These are phyloP conservation scores for Hormiphora californensis DNA, from an alignment of 37 sponge, comb jelly and placozoan genomes.

Conservation along the genomic window DNA sequence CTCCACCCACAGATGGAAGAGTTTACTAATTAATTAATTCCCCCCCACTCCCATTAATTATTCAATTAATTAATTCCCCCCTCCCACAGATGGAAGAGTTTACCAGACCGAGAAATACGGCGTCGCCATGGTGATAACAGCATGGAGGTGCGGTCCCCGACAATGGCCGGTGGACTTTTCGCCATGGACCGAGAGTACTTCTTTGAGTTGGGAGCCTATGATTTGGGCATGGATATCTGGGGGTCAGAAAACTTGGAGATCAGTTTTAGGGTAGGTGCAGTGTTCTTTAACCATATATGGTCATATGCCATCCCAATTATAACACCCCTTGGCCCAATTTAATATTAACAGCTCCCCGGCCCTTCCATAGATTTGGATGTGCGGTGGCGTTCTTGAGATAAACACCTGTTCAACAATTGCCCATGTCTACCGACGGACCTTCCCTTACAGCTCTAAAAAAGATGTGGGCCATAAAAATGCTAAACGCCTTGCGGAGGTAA, in stretches of 20 bases:
- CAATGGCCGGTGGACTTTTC: constrained; percentile 35
- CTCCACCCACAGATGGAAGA: too few species aligned
- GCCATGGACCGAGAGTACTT: constrained; percentile 36
- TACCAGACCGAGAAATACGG: not conserved
- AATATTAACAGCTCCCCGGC: not conserved
- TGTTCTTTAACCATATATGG: not conserved
- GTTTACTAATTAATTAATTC: too few species aligned
- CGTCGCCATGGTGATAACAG: constrained; percentile 31
- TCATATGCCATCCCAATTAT: too few species aligned
- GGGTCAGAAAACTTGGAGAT: constrained; percentile 41
- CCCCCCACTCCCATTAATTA: too few species aligned
- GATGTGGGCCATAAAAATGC: constrained; percentile 36
- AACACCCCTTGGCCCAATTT: not conserved
- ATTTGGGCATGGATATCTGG: constrained; percentile 24
- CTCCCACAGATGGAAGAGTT: not conserved
- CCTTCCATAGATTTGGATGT: constrained; percentile 20
- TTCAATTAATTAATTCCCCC: not conserved
- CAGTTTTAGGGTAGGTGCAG: constrained; percentile 1
- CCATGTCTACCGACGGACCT: constrained; percentile 16
- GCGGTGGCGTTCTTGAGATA: constrained; percentile 29
- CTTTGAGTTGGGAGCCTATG: constrained; percentile 46
- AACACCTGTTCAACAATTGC: not conserved
- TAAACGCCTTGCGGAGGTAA: constrained; percentile 37
- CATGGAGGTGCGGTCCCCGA: constrained; percentile 14
- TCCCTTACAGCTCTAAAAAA: constrained; percentile 52